A percentile compares a stretch with the other conserved stretches of the same genome.
Conservation (phyloP, 2,888 invertebrate species). For the Nemotelus nigrinus region DNA sequence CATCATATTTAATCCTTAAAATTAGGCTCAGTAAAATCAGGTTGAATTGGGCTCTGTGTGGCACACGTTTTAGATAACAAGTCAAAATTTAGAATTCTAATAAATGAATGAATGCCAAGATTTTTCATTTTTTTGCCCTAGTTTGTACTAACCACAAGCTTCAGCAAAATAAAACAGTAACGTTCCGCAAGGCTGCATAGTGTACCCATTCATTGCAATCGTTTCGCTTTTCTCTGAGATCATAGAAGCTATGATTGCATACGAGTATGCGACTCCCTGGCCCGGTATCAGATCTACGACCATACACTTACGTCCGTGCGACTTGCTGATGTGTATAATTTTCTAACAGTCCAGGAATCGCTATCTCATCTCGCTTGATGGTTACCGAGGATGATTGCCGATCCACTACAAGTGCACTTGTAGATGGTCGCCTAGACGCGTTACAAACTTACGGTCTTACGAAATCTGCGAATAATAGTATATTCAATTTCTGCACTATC, state of each 20-base stretch:
- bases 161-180: too few relatives aligned
- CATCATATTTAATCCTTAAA: too few relatives aligned
- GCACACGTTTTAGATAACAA: too few relatives aligned
- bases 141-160: too few relatives aligned
- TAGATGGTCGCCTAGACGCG: conserved; percentile 5
- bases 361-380: conserved; percentile 44
- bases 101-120: too few relatives aligned
- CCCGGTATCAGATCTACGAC: conserved; percentile 1
- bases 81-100: too few relatives aligned
- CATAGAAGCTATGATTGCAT: conserved; percentile 38
- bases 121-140: too few relatives aligned
- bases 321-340: conserved; percentile 48
- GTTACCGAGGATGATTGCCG: conserved; percentile 39
- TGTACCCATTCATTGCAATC: conserved; percentile 1
- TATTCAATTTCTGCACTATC: conserved; percentile 49
- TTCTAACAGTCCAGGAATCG: conserved; percentile 49
- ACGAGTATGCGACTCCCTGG: conserved; percentile 19
- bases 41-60: too few relatives aligned
- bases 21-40: too few relatives aligned
- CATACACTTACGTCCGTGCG: conserved; percentile 19
- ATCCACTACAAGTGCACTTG: not conserved
- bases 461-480: conserved; percentile 44
- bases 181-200: not conserved
- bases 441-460: conserved; percentile 14
- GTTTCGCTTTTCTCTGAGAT: conserved; percentile 32